Evolutionary conservation across 2,888 invertebrate species (phyloP), one percentile per base, ranked within the genome.

Genomic region (Drosophila putrida): DNA sequence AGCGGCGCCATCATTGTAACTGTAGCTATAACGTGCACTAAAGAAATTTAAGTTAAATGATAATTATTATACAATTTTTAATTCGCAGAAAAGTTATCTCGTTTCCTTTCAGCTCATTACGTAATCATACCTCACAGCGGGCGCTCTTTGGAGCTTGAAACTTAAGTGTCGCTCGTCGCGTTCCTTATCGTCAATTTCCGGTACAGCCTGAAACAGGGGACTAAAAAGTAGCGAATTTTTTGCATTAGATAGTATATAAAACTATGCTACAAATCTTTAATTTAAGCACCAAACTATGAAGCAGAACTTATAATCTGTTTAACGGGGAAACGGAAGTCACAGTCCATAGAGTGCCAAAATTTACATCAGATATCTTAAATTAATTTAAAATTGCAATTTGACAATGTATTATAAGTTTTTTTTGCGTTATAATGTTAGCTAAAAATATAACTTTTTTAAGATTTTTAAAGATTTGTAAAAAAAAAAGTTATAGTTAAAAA

Each of bases 111-210:
- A 46, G 50, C 13, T 27, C 13, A n/a, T 61, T 70, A 15, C 38
- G 35, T 8, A 59, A 31, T 61, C 74, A 39, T 80, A 88, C 90
- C 79, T 78, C 54, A 68, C 55, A 35, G 71, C 55, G 6, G 80
- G 80, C 13, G 78, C 69, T 28, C n/a, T 10, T 6, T 47, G 63
- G 9, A 70, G 9, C 6, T 44, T 68, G 50, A 78, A 78, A 39
- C 54, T 76, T 25, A 90, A 47, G 49, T 81, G 76, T 15, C 90
- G 91, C 55, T 87, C 85, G 31, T 75, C 71, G 20, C 90, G 91
- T 31, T 79, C 69, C 46, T 90, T 90, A 71, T 86, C 90, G 38
- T 60, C 70, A 28, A 61, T 80, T 58, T 84, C 86, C 87, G 77
- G 76, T 47, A 47, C 55, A 51, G 69, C 67, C 38, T 69, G 68